Percentiles rank a stretch among this genome's conserved stretches.
Evolutionary conservation across 2,113 vertebrate species (phyloP).

Genomic region (Chionodraco myersi): DNA sequence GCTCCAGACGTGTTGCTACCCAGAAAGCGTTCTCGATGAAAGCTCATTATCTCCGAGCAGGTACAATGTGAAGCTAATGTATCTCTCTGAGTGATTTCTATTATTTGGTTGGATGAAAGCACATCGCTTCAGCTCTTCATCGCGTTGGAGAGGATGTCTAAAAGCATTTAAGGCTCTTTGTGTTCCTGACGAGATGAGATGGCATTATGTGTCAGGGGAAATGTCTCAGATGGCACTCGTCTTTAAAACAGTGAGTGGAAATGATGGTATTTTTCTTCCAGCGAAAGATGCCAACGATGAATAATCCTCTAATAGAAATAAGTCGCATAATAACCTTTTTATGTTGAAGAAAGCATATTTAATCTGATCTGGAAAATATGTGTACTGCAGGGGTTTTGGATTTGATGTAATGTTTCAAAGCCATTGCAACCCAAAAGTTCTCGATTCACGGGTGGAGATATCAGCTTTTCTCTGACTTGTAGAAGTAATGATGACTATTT

Average conservation of each 20-base stretch:
- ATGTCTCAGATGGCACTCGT: not conserved
- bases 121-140: not conserved
- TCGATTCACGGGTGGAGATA: not conserved
- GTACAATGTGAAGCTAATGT: slow-evolving; percentile 5
- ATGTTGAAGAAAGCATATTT: not conserved
- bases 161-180: slow-evolving; percentile 14
- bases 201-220: not conserved
- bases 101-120: not conserved
- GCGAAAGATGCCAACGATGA: slow-evolving; percentile 11
- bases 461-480: not conserved
- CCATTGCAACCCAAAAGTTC: not conserved
- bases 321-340: slow-evolving; percentile 18
- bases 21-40: not conserved
- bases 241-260: slow-evolving; percentile 8
- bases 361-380: slow-evolving; percentile 6
- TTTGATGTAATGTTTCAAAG: slow-evolving; percentile 15
- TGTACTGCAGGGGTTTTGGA: not conserved
- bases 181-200: slow-evolving; percentile 9
- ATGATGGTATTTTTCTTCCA: slow-evolving; percentile 22
- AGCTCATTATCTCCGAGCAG: not conserved
- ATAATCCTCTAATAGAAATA: slow-evolving; percentile 16
- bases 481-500: not conserved
- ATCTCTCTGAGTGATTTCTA: not conserved
- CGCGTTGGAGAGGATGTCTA: slow-evolving; percentile 15
- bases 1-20: not conserved